These are phyloP conservation scores for Mormyrops attenuatus DNA, from an alignment of 2,797 vertebrate species.

Conservation along the genomic window DNA sequence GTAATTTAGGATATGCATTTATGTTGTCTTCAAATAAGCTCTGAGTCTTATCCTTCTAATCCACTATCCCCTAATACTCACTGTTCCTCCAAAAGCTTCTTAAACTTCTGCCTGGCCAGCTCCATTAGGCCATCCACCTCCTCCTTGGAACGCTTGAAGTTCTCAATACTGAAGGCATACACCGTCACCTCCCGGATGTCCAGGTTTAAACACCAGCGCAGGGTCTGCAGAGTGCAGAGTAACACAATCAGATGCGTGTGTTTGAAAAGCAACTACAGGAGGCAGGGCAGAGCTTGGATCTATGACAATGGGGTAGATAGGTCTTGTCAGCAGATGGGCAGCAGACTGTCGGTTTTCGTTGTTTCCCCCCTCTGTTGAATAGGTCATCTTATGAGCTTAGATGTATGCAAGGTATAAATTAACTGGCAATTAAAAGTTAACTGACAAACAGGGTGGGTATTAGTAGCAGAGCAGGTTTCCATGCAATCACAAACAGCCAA, in stretches of 20 bases:
- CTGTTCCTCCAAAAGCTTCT: constrained; percentile 82
- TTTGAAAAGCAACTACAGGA: background rate
- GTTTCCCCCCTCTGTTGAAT: background rate
- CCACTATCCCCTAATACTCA: constrained; percentile 53
- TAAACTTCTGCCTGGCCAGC: constrained; percentile 89
- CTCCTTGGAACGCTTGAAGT: constrained; percentile 89
- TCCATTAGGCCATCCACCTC: constrained; percentile 94
- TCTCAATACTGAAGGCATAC: constrained; percentile 98
- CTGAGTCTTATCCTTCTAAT: background rate
- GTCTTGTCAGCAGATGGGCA: background rate
- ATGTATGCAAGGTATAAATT: background rate
- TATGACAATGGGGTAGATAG: background rate
- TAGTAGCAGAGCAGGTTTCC: background rate
- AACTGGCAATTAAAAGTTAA: background rate
- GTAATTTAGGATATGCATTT: background rate
- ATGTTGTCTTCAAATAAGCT: background rate
- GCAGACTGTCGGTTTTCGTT: background rate
- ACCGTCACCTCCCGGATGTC: constrained; percentile 90
- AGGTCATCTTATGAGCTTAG: background rate
- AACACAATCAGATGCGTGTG: background rate
- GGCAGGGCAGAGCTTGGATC: background rate
- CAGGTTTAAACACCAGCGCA: constrained; percentile 91
- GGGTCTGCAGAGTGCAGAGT: constrained; percentile 59
- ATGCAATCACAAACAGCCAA: background rate
- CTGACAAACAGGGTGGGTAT: background rate